phyloP scores from a whole-genome alignment of 2,113 vertebrate species.

The Procapra przewalskii region DNA sequence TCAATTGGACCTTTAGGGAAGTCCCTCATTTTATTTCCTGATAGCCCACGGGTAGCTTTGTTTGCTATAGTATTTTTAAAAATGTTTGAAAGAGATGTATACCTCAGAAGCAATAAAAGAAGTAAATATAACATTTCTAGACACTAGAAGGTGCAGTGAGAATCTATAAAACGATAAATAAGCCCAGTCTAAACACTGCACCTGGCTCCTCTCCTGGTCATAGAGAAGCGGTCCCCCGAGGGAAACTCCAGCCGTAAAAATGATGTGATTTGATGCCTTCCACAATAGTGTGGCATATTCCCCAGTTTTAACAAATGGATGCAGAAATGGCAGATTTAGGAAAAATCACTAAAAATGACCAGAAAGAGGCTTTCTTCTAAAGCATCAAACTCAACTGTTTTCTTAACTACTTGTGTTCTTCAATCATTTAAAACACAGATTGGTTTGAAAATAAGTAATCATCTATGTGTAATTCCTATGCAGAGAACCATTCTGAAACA shows the following conservation, averaged over 20 bases:
- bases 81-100: background rate
- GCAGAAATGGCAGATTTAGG: background rate
- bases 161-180: background rate
- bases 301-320: background rate
- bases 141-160: background rate
- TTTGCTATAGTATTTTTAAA: background rate
- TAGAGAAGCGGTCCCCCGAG: background rate
- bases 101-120: background rate
- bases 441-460: constrained; percentile 21
- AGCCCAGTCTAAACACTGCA: fast-evolving
- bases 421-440: background rate
- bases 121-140: background rate
- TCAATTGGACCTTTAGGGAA: background rate
- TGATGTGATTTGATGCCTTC: background rate
- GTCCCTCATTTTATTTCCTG: background rate
- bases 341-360: background rate
- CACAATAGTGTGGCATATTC: background rate
- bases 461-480: constrained; percentile 13
- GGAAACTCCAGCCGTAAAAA: background rate
- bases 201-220: background rate
- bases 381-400: background rate
- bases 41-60: background rate
- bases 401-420: background rate
- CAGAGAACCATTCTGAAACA: constrained; percentile 40
- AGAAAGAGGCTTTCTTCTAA: background rate